Evolutionary conservation across 2,113 vertebrate genomes (phyloP), one percentile per base, ranked within the genome.

Genomic region (Hemicordylus capensis): DNA sequence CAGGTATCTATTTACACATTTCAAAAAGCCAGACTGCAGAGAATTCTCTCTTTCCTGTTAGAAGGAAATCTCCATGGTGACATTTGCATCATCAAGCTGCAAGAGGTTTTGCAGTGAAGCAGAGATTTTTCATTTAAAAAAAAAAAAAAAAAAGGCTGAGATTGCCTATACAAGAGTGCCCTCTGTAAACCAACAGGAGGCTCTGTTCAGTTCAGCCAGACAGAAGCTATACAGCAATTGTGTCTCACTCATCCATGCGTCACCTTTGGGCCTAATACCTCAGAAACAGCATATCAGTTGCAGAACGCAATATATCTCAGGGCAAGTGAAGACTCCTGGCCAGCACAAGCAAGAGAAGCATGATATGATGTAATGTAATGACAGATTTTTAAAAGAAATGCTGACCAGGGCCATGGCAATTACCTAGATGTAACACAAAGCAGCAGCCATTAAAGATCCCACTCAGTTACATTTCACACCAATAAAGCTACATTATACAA

Each of bases 41-140:
- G 59, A 92, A 94, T 89, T 91, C 22, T 92, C 93, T 88, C 86
- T 85, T 93, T 82, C 74, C 37, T 84, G 24, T 59, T 83, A 85
- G 59, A 94, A 89, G 56, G 70, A 91, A 94, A 92, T 97, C 93
- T 92, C 97, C 96, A 96, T 96, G 95, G 97, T 89, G 95, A 97
- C 77, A 88, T 83, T 88, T 67, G 93, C 93, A 92, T 94, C 82
- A 89, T 51, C 58, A 88, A 90, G 86, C 93, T 79, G 85, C 70
- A 90, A 84, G 44, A 90, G 89, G 15, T 70, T 80, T 83, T 89
- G 85, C 94, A 92, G 89, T 6, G 61, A 91, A 88, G 84, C 81
- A 37, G 59, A 79, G 44, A 22, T 14, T 79, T 85, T 85, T 37
- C 66, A 63, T 7, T 42, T 54, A 54, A 78, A 87, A 80, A 80